phyloP scores from a whole-genome alignment of 2,888 invertebrate species.

The Aphodius granarius region DNA sequence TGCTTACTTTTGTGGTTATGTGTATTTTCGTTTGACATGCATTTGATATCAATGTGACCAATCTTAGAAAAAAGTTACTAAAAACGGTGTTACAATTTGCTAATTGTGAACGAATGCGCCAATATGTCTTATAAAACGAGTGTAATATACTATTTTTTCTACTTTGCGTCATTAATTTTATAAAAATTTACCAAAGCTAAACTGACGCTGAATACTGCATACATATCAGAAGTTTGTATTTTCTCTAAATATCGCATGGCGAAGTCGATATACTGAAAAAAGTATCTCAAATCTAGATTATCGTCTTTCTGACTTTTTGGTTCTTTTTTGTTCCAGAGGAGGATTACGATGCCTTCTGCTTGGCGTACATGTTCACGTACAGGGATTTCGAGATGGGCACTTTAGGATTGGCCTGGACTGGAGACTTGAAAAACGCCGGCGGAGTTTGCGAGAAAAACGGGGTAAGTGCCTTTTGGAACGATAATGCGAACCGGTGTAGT shows the following conservation, averaged over 20 bases:
- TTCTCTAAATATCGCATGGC: neutral
- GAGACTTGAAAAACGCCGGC: conserved; percentile 93
- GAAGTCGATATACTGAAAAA: neutral
- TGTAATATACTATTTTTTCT: too few relatives aligned
- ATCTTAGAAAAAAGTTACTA: too few relatives aligned
- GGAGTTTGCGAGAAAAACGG: conserved; percentile 98
- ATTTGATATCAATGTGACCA: too few relatives aligned
- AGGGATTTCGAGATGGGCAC: conserved; percentile 96
- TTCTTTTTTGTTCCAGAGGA: conserved; percentile 71
- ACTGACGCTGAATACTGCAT: too few relatives aligned
- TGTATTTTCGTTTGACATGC: too few relatives aligned
- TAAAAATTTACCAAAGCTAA: too few relatives aligned
- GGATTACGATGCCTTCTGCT: conserved; percentile 97
- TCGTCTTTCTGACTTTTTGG: neutral
- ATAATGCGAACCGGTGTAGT: neutral
- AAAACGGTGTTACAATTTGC: too few relatives aligned
- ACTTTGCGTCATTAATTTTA: too few relatives aligned
- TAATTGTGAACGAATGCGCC: too few relatives aligned
- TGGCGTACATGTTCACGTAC: conserved; percentile 99
- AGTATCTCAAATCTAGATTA: neutral
- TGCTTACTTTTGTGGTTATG: too few relatives aligned
- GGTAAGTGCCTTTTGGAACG: conserved; percentile 59
- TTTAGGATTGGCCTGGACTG: conserved; percentile 97
- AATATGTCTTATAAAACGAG: too few relatives aligned
- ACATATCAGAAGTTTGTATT: too few relatives aligned